Evolutionary conservation across 2,888 invertebrate genomes (phyloP).

Genomic region (Cosmorhoe ocellata): DNA sequence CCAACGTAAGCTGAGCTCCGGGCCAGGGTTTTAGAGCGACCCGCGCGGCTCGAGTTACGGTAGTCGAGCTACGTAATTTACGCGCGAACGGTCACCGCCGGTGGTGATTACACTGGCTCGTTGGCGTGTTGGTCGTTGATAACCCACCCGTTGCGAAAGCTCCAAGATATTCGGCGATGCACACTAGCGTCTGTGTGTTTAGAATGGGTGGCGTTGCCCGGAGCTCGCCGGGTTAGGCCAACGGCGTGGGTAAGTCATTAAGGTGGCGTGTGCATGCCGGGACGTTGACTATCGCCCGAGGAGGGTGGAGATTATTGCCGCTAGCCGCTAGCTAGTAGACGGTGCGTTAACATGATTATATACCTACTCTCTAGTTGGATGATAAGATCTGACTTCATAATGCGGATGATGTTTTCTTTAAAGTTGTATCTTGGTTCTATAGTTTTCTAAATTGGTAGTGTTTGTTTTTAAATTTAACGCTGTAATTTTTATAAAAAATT

Average conservation of each 20-base stretch:
- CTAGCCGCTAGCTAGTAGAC: constrained; percentile 44
- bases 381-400: constrained; percentile 24
- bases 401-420: constrained; percentile 15
- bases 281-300: constrained; percentile 47
- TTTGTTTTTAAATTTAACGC: no score
- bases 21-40: constrained; percentile 24
- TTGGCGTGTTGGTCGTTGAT: constrained; percentile 67
- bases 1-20: constrained; percentile 50
- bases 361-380: constrained; percentile 35
- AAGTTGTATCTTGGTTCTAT: constrained; percentile 1
- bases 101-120: constrained; percentile 73
- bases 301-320: constrained; percentile 50
- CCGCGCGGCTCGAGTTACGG: constrained; percentile 42
- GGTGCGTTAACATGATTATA: constrained; percentile 63
- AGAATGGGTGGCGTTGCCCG: constrained; percentile 49
- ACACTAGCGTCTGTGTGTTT: constrained; percentile 34
- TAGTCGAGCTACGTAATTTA: constrained; percentile 68
- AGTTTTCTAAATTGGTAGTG: no score
- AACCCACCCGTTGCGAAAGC: constrained; percentile 59
- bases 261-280: constrained; percentile 66
- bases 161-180: constrained; percentile 39
- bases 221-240: constrained; percentile 45
- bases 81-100: constrained; percentile 77
- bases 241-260: constrained; percentile 62
- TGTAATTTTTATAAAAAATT: no score